Conservation (phyloP, 2,888 invertebrate species). For the Drosophila prolongata region DNA sequence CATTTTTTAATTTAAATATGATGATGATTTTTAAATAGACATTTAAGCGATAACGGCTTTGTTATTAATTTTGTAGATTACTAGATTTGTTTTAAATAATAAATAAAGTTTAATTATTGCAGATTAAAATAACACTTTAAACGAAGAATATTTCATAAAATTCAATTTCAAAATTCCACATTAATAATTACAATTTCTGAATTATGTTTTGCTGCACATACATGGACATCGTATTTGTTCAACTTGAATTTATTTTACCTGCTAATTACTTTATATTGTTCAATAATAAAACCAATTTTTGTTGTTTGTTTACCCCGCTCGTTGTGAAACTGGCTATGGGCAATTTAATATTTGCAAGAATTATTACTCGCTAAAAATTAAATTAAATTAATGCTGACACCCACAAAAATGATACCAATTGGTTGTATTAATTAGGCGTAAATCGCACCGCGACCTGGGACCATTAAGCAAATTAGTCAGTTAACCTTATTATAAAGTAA, state of each 20-base stretch:
- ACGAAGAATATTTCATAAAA: too few relatives aligned
- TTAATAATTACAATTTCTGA: too few relatives aligned
- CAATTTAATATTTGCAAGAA: conserved; percentile 30
- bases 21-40: too few relatives aligned
- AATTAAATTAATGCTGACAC: conserved; percentile 60
- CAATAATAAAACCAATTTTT: neutral
- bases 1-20: too few relatives aligned
- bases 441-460: conserved; percentile 42
- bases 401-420: conserved; percentile 65
- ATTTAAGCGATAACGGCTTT: too few relatives aligned
- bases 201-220: neutral
- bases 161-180: too few relatives aligned
- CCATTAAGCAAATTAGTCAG: conserved; percentile 55
- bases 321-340: conserved; percentile 15
- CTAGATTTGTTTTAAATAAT: too few relatives aligned
- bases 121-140: too few relatives aligned
- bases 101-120: too few relatives aligned
- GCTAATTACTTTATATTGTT: conserved; percentile 21
- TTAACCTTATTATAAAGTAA: conserved; percentile 19
- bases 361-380: conserved; percentile 18
- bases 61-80: too few relatives aligned
- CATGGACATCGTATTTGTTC: neutral
- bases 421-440: conserved; percentile 60
- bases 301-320: neutral
- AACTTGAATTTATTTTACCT: conserved; percentile 4